Conservation (phyloP, 2,888 invertebrate genomes). For the Drosophila glabriapex region DNA sequence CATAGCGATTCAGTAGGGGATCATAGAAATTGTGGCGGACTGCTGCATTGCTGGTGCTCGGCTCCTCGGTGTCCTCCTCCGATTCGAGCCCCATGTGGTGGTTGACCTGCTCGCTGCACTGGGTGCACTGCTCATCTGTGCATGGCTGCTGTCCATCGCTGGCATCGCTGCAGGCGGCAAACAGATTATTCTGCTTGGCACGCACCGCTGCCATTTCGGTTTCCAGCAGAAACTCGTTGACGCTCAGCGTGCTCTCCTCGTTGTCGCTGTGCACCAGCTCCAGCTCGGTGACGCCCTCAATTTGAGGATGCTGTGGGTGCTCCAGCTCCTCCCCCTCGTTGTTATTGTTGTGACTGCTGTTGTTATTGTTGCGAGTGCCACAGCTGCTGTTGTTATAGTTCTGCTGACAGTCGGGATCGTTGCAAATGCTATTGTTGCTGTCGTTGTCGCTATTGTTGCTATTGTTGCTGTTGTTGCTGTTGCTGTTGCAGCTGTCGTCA, state of each 20-base stretch:
- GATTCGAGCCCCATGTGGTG: conserved; percentile 31
- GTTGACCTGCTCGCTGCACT: conserved; percentile 64
- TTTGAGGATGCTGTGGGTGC: conserved; percentile 39
- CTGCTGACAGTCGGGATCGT: conserved; percentile 82
- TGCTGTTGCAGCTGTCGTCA: conserved; percentile 41
- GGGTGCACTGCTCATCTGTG: conserved; percentile 75
- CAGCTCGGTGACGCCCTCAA: conserved; percentile 64
- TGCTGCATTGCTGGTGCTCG: conserved; percentile 68
- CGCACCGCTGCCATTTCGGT: conserved; percentile 68
- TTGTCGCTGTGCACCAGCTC: conserved; percentile 55
- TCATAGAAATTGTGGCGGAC: conserved; percentile 80
- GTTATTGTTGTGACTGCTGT: conserved; percentile 61
- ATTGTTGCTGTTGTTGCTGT: conserved; percentile 42
- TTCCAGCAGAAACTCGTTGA: conserved; percentile 73
- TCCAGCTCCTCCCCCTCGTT: conserved; percentile 46
- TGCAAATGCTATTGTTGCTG: conserved; percentile 70
- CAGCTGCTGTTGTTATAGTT: conserved; percentile 63
- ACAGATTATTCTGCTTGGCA: conserved; percentile 41
- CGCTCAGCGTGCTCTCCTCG: conserved; percentile 73
- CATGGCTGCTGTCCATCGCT: conserved; percentile 65
- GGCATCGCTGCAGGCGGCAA: conserved; percentile 51
- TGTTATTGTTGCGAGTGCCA: conserved; percentile 51
- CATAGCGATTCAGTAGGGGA: conserved; percentile 82
- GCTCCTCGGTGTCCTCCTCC: conserved; percentile 52
- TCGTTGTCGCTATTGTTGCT: conserved; percentile 48